phyloP scores from a whole-genome alignment of 1,140 invertebrate species.

The Monomorium pharaonis region DNA sequence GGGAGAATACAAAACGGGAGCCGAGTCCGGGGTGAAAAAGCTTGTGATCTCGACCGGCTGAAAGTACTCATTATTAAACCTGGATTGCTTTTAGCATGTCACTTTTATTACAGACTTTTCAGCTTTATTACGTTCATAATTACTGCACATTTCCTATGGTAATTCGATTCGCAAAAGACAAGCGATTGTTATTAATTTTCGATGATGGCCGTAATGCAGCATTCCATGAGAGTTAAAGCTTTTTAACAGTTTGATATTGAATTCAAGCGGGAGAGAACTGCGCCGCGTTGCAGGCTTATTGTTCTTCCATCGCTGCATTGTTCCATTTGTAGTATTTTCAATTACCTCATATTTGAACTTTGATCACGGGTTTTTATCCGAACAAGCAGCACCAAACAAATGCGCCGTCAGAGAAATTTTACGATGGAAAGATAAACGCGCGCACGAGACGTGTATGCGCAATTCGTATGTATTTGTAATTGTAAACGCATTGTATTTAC shows the following conservation, averaged over 20 bases:
- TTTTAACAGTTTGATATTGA: slow-evolving; percentile 34
- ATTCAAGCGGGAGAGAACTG: slow-evolving; percentile 6
- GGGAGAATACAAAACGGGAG: neutral
- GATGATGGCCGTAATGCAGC: slow-evolving; percentile 33
- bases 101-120: slow-evolving; percentile 43
- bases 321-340: slow-evolving; percentile 42
- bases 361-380: slow-evolving; percentile 13
- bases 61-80: slow-evolving; percentile 41
- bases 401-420: slow-evolving; percentile 30
- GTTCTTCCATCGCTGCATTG: slow-evolving; percentile 19
- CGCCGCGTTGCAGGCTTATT: slow-evolving; percentile 15
- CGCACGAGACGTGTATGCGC: neutral
- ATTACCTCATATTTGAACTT: slow-evolving; percentile 25
- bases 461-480: neutral
- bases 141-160: slow-evolving; percentile 27
- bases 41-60: neutral
- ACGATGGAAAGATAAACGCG: slow-evolving; percentile 3
- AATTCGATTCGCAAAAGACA: slow-evolving; percentile 39
- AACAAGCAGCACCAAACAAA: slow-evolving; percentile 8
- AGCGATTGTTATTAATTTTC: slow-evolving; percentile 57
- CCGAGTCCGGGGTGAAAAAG: neutral
- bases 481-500: neutral
- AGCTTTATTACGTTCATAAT: slow-evolving; percentile 44
- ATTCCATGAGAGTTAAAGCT: slow-evolving; percentile 1
- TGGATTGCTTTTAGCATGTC: slow-evolving; percentile 16